Conservation (phyloP, 2,888 invertebrate genomes). For the Cheilosia grossa region DNA sequence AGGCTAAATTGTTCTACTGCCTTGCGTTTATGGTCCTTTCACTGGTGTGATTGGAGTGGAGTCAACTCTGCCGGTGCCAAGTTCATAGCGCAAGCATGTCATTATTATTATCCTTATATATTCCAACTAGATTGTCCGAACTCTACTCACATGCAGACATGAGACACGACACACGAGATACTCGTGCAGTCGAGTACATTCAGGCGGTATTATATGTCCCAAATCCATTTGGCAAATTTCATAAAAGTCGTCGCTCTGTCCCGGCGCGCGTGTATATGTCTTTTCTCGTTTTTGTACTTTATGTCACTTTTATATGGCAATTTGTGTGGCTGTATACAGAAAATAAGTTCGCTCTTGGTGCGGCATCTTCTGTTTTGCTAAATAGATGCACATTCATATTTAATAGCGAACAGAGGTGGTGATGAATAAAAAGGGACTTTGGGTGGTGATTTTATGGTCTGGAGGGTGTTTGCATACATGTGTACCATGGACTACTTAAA, state of each 20-base stretch:
- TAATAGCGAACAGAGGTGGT: constrained; percentile 48
- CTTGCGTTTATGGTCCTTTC: constrained; percentile 48
- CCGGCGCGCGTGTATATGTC: constrained; percentile 9
- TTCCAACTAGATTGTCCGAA: not conserved
- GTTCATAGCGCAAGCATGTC: constrained; percentile 60
- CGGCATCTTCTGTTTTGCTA: constrained; percentile 70
- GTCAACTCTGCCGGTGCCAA: constrained; percentile 40
- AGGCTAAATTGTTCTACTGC: constrained; percentile 53
- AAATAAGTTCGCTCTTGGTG: constrained; percentile 32
- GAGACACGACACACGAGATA: not conserved
- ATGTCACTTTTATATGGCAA: constrained; percentile 47
- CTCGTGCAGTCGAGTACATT: constrained; percentile 1
- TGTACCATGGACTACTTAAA: constrained; percentile 62
- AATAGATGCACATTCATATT: constrained; percentile 74
- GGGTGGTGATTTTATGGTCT: constrained; percentile 66
- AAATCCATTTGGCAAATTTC: constrained; percentile 73
- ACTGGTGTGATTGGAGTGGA: constrained; percentile 15
- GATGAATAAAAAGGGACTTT: constrained; percentile 52
- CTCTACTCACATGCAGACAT: not conserved
- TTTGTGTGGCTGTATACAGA: constrained; percentile 7
- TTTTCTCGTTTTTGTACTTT: constrained; percentile 40
- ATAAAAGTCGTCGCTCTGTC: constrained; percentile 66
- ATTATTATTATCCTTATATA: constrained; percentile 61
- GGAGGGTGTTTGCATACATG: constrained; percentile 29
- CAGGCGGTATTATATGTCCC: constrained; percentile 57